phyloP scores from a whole-genome alignment of 2,888 invertebrate genomes.

The Girardia tigrina region DNA sequence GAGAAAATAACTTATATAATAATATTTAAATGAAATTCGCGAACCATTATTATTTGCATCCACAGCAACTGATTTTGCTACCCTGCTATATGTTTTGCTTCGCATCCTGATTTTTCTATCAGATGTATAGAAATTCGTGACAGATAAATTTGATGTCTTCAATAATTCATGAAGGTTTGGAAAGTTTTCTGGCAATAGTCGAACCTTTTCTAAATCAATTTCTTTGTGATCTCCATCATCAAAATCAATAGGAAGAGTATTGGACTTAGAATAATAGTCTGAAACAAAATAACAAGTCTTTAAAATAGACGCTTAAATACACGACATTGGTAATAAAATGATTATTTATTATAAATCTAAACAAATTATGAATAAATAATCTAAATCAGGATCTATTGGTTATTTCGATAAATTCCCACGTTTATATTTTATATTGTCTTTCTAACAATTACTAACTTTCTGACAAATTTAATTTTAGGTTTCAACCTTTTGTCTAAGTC shows the following conservation, averaged over 20 bases:
- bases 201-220: background rate
- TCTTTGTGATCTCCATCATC: conserved; percentile 28
- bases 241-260: conserved; percentile 24
- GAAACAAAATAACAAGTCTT: no score
- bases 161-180: background rate
- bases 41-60: conserved; percentile 1
- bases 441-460: no score
- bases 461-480: no score
- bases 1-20: background rate
- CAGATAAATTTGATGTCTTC: background rate
- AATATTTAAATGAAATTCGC: background rate
- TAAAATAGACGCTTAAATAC: no score
- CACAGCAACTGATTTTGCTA: background rate
- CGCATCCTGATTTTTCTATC: background rate
- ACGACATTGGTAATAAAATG: no score
- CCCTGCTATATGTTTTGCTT: background rate
- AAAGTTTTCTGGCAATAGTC: conserved; percentile 24
- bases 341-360: no score
- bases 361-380: no score
- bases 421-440: no score
- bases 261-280: conserved; percentile 6
- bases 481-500: no score
- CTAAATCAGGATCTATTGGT: no score
- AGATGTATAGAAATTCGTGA: background rate
- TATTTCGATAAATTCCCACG: no score